phyloP scores from a whole-genome alignment of 1,140 invertebrate species.

The Drosophila equinoxialis region DNA sequence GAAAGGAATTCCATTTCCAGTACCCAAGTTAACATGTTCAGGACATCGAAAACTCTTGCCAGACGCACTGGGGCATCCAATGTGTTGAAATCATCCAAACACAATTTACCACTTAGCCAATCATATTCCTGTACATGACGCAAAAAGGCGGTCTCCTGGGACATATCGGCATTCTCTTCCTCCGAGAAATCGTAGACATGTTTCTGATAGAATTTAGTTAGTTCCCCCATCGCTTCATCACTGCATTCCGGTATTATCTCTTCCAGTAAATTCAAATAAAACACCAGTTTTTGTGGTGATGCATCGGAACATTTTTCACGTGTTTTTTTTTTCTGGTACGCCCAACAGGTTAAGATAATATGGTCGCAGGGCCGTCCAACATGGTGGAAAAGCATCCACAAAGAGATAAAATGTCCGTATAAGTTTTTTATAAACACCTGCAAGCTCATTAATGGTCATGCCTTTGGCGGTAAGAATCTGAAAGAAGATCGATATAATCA shows the following conservation, averaged over 20 bases:
- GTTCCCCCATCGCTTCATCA: slow-evolving; percentile 32
- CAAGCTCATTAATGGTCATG: slow-evolving; percentile 37
- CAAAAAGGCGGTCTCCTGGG: slow-evolving; percentile 43
- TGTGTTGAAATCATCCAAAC: slow-evolving; percentile 59
- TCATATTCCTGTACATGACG: slow-evolving; percentile 64
- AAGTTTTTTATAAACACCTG: slow-evolving; percentile 46
- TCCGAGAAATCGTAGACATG: slow-evolving; percentile 33
- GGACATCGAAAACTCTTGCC: slow-evolving; percentile 53
- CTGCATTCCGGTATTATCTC: slow-evolving; percentile 49
- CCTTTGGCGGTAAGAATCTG: slow-evolving; percentile 56
- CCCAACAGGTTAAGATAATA: slow-evolving; percentile 63
- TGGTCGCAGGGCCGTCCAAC: slow-evolving; percentile 63
- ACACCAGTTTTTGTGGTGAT: slow-evolving; percentile 43
- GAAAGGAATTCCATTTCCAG: slow-evolving; percentile 60
- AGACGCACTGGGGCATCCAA: slow-evolving; percentile 50
- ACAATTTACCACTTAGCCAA: slow-evolving; percentile 58
- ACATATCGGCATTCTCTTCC: slow-evolving; percentile 47
- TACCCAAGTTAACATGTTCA: slow-evolving; percentile 54
- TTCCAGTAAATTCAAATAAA: slow-evolving; percentile 52
- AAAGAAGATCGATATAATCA: background rate
- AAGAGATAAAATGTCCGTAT: slow-evolving; percentile 48
- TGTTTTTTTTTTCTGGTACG: too few relatives aligned
- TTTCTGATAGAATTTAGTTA: slow-evolving; percentile 41
- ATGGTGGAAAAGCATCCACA: slow-evolving; percentile 64
- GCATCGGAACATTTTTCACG: background rate